phyloP scores from a whole-genome alignment of 2,113 vertebrate species.

The Leptodactylus fuscus region DNA sequence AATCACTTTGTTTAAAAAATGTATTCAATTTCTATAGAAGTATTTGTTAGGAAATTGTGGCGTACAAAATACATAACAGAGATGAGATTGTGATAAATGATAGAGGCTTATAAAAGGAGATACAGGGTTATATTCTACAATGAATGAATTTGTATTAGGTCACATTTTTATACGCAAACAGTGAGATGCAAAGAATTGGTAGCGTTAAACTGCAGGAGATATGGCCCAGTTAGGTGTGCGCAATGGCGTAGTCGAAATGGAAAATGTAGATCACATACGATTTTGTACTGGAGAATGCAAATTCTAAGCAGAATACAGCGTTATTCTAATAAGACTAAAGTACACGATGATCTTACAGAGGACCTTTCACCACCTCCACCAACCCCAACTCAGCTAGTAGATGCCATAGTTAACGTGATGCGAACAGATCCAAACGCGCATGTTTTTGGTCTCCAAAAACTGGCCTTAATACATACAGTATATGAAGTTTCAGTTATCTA shows the following conservation, averaged over 20 bases:
- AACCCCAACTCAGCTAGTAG: too few relatives aligned
- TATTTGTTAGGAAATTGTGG: constrained; percentile 1
- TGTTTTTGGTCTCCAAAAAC: too few relatives aligned
- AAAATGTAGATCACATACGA: background rate
- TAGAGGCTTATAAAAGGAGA: background rate
- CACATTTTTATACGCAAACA: background rate
- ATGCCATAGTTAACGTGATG: too few relatives aligned
- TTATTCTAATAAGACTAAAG: too few relatives aligned
- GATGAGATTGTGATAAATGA: background rate
- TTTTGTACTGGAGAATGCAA: background rate
- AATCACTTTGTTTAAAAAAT: constrained; percentile 14
- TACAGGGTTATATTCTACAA: background rate
- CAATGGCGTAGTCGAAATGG: background rate
- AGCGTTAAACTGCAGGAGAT: background rate
- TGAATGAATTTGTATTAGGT: background rate
- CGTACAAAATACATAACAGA: background rate
- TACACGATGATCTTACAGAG: too few relatives aligned
- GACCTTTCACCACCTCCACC: too few relatives aligned
- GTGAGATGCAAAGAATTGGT: background rate
- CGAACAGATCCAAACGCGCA: too few relatives aligned
- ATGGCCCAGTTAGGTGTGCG: too few relatives aligned
- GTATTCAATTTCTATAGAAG: background rate
- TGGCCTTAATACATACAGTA: too few relatives aligned
- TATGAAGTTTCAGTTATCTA: too few relatives aligned
- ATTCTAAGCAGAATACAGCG: background rate